Conservation (phyloP, 1,140 invertebrate genomes). For the Bombus turneri region DNA sequence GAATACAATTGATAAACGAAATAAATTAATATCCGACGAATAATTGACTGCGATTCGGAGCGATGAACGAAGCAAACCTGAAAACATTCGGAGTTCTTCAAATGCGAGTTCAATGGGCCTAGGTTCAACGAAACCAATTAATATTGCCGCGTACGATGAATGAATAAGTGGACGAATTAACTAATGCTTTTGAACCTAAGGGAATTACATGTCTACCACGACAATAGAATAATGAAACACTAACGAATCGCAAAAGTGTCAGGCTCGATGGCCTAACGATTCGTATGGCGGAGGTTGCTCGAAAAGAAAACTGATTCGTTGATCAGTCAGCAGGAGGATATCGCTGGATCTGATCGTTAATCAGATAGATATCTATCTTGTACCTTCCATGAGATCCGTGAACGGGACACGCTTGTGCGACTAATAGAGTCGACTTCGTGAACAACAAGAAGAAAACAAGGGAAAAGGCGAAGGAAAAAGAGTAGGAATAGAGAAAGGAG, state of each 20-base stretch:
- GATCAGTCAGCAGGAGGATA: constrained; percentile 49
- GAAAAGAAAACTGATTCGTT: constrained; percentile 51
- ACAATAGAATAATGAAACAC: constrained; percentile 30
- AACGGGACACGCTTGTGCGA: constrained; percentile 60
- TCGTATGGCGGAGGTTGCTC: neutral
- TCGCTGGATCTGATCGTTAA: constrained; percentile 62
- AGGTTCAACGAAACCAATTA: constrained; percentile 35
- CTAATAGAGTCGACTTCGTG: constrained; percentile 61
- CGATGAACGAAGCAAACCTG: neutral
- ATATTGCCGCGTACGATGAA: constrained; percentile 13
- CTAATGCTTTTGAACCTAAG: constrained; percentile 16
- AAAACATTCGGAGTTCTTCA: constrained; percentile 17
- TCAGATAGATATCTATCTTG: constrained; percentile 64
- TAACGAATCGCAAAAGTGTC: constrained; percentile 12
- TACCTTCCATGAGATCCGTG: constrained; percentile 56
- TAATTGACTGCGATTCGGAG: neutral
- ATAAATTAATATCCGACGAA: neutral
- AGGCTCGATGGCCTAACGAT: neutral
- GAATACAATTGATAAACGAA: neutral
- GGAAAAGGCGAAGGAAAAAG: neutral
- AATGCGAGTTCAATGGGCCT: constrained; percentile 7
- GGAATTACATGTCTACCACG: neutral
- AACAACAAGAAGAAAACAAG: constrained; percentile 8
- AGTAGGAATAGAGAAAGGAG: constrained; percentile 4
- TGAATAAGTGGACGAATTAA: constrained; percentile 27